A percentile compares a stretch with the other conserved stretches of the same genome.
phyloP scores from a whole-genome alignment of 1,140 invertebrate genomes.

The Anadara kagoshimensis region DNA sequence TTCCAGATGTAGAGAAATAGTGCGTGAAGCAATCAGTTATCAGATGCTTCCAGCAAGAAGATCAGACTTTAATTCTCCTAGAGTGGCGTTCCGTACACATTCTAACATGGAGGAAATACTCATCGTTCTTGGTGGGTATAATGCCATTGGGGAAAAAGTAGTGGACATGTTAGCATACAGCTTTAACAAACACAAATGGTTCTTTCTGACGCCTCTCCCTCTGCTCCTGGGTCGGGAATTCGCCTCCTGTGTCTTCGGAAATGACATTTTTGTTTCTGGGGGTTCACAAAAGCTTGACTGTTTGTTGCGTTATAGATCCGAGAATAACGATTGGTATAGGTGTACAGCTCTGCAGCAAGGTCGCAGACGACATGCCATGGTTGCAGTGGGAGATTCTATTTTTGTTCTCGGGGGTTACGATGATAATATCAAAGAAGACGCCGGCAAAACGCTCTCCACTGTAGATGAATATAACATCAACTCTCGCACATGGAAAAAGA shows the following conservation, averaged over 20 bases:
- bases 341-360: conserved; percentile 52
- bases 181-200: conserved; percentile 55
- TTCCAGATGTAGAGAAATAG: conserved; percentile 53
- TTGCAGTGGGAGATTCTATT: conserved; percentile 53
- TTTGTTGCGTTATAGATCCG: conserved; percentile 56
- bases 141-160: conserved; percentile 49
- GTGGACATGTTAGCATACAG: conserved; percentile 60
- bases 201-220: conserved; percentile 53
- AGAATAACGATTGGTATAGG: conserved; percentile 58
- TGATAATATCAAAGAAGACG: conserved; percentile 53
- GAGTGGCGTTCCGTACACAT: conserved; percentile 53
- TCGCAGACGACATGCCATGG: conserved; percentile 55
- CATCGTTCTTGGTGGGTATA: conserved; percentile 57
- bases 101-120: conserved; percentile 59
- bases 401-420: conserved; percentile 57
- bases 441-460: conserved; percentile 37
- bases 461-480: conserved; percentile 53
- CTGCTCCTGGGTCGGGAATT: conserved; percentile 58
- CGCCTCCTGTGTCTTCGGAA: conserved; percentile 55
- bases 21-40: conserved; percentile 63
- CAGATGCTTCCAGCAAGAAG: conserved; percentile 62
- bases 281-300: conserved; percentile 58
- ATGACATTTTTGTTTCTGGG: conserved; percentile 62
- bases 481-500: conserved; percentile 42
- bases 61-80: conserved; percentile 60